Base-by-base conservation (phyloP, 2,797 vertebrate species). In the Pagetopsis macropterus region DNA sequence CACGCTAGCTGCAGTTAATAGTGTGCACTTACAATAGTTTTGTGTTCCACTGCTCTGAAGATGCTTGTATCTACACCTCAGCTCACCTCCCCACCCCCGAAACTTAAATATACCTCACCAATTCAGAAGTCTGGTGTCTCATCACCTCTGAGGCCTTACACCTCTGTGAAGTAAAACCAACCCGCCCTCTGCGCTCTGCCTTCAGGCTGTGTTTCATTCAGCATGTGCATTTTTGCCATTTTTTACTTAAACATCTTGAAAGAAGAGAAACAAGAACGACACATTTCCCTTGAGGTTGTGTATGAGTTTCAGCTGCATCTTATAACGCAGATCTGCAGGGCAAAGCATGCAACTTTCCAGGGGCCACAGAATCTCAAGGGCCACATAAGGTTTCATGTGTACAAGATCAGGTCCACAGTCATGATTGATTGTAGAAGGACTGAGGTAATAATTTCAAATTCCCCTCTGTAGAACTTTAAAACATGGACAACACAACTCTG, bases 141-240 rank as follows among this genome's bases (percentile, higher is more conserved):
- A 54, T 82, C 88, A 90, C 89, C 89, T 83, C 76, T 33, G 82
- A 88, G 87, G 90, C 90, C 89, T 91, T 90, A 77, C 82, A 87
- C 86, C 84, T 87, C 87, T 70, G 73, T 75, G 61, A 64, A 78
- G 67, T 57, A 65, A 46, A 31, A 49, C 14, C 23, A 13, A 5
- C 3, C 46, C 13, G 2, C 15, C 56, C 60, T 56, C 40, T 59
- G 41, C 11, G 70, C 61, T 19, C 46, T 15, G n/a, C 48, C 37
- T 9, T 56, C 54, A 59, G 61, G 31, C 66, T 51, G 46, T 59
- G 65, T 27, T 33, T 70, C 68, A 27, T 54, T 52, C 52, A 75
- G 86, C 79, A 73, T 68, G 65, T 37, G 75, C 76, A 78, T 78
- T 17, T 37, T 14, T 45, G 15, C 56, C 41, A 12, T 52, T 64